A percentile compares a stretch with the other conserved stretches of the same genome.
phyloP scores from a whole-genome alignment of 2,797 vertebrate species.

The Picus viridis region DNA sequence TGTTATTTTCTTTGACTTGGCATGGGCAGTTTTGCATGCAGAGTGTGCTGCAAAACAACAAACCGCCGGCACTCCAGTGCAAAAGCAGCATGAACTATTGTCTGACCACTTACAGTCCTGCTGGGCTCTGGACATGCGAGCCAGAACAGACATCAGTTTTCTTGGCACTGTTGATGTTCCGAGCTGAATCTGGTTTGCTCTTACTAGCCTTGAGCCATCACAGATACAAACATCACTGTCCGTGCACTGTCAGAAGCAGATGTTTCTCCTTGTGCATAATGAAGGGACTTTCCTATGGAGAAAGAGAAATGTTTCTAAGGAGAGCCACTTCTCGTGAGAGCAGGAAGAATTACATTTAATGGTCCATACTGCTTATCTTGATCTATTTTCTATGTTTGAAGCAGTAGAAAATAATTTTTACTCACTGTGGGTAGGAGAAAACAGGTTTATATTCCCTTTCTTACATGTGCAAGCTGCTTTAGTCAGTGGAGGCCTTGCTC shows the following conservation, averaged over 20 bases:
- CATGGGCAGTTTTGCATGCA: background rate
- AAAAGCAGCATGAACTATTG: background rate
- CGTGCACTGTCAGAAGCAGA: background rate
- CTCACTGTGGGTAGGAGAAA: background rate
- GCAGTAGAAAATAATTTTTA: background rate
- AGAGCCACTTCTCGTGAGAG: background rate
- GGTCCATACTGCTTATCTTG: background rate
- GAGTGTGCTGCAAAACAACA: background rate
- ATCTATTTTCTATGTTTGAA: background rate
- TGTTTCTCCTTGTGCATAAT: slow-evolving; percentile 3
- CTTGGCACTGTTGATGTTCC: background rate
- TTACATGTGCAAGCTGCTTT: background rate
- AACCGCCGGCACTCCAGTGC: background rate
- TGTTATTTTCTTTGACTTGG: background rate
- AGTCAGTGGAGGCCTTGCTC: background rate
- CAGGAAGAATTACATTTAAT: background rate
- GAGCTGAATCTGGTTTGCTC: background rate
- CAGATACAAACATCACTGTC: background rate
- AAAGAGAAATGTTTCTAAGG: background rate
- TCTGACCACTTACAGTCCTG: background rate
- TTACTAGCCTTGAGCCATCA: slow-evolving; percentile 1
- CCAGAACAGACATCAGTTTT: background rate
- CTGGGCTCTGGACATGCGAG: background rate
- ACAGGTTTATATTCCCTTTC: background rate
- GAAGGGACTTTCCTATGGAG: background rate